A percentile compares a stretch with the other conserved stretches of the same genome.
These are phyloP conservation scores for Hoplodrina blanda DNA, from an alignment of 2,888 invertebrate species.

Conservation along the genomic window DNA sequence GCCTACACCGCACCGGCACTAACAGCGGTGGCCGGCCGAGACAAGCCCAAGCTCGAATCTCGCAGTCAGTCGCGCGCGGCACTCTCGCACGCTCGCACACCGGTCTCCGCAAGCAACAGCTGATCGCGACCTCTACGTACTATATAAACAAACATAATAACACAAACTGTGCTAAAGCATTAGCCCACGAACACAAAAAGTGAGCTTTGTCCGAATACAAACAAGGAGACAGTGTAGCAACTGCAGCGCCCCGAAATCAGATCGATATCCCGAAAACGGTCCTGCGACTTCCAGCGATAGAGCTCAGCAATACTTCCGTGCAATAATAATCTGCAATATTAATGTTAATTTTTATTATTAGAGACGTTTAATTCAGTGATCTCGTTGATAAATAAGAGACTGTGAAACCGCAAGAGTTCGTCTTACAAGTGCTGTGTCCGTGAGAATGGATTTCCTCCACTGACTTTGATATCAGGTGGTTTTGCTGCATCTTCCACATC, in stretches of 20 bases:
- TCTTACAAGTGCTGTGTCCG: slow-evolving; percentile 80
- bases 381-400: slow-evolving; percentile 57
- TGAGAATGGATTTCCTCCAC: slow-evolving; percentile 84
- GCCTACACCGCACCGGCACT: slow-evolving; percentile 57
- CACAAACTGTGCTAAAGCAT: slow-evolving; percentile 63
- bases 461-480: slow-evolving; percentile 77
- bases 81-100: slow-evolving; percentile 78
- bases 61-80: slow-evolving; percentile 86
- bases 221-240: slow-evolving; percentile 60
- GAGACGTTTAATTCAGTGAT: slow-evolving; percentile 58
- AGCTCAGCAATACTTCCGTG: slow-evolving; percentile 81
- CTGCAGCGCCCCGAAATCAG: slow-evolving; percentile 73
- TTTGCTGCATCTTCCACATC: slow-evolving; percentile 71
- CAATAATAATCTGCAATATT: slow-evolving; percentile 83
- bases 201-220: slow-evolving; percentile 55
- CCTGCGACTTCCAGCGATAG: slow-evolving; percentile 74
- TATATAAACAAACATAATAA: slow-evolving; percentile 76
- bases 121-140: slow-evolving; percentile 77
- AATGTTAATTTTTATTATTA: slow-evolving; percentile 65
- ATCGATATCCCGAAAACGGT: slow-evolving; percentile 85
- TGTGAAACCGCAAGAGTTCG: slow-evolving; percentile 70
- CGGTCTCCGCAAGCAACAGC: slow-evolving; percentile 75
- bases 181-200: slow-evolving; percentile 53
- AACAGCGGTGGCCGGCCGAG: slow-evolving; percentile 39
- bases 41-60: slow-evolving; percentile 44